phyloP scores from a whole-genome alignment of 2,113 vertebrate genomes.

The Antigone vipio region DNA sequence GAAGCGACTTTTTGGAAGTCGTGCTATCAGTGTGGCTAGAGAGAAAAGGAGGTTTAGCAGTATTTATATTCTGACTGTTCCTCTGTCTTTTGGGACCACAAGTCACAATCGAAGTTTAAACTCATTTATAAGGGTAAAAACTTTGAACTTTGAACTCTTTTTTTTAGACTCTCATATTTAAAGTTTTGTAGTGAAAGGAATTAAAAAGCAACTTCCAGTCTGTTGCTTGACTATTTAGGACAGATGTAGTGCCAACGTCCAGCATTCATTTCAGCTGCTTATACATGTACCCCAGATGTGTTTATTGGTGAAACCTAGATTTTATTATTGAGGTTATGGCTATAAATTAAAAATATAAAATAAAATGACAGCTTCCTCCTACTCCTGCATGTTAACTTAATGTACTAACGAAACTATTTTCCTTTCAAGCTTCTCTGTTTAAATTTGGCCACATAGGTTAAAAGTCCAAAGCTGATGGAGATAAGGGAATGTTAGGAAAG shows the following conservation, averaged over 20 bases:
- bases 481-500: conserved; percentile 13
- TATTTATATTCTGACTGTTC: not conserved
- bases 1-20: not conserved
- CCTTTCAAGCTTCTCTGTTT: not conserved
- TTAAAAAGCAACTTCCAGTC: not conserved
- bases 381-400: conserved; percentile 5
- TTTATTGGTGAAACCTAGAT: conserved; percentile 26
- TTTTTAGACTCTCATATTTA: not conserved
- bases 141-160: not conserved
- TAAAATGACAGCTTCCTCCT: conserved; percentile 29
- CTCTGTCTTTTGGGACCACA: not conserved
- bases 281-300: not conserved
- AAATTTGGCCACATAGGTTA: not conserved
- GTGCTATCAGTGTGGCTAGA: not conserved
- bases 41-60: not conserved
- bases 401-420: conserved; percentile 29
- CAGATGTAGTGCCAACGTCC: conserved; percentile 5
- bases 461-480: not conserved
- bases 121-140: not conserved
- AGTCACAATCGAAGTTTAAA: not conserved
- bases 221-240: conserved; percentile 4
- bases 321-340: not conserved
- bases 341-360: conserved; percentile 27
- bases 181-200: not conserved
- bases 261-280: conserved; percentile 27